Percentiles rank a stretch among this genome's conserved stretches.
These are phyloP conservation scores for Ambastaia sidthimunki DNA, from an alignment of 2,797 vertebrate genomes.

Conservation along the genomic window DNA sequence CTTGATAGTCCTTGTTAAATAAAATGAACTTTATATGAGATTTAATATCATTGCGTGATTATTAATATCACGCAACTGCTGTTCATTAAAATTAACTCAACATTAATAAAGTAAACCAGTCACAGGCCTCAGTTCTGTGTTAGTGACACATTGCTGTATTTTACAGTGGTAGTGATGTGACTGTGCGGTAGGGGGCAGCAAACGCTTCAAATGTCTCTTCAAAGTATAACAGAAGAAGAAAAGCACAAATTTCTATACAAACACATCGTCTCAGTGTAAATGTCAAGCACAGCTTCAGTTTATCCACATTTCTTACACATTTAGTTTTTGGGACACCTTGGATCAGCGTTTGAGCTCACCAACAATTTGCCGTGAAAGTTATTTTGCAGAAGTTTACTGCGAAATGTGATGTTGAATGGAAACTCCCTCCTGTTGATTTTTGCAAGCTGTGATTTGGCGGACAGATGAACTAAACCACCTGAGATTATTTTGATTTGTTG, in stretches of 20 bases:
- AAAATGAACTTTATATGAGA: too few relatives aligned
- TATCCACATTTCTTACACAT: not conserved
- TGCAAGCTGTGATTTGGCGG: not conserved
- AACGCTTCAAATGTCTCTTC: not conserved
- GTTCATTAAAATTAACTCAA: too few relatives aligned
- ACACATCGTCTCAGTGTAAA: slow-evolving; percentile 53
- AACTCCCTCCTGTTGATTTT: slow-evolving; percentile 41
- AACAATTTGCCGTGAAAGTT: slow-evolving; percentile 16
- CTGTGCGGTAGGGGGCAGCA: slow-evolving; percentile 4
- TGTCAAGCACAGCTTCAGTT: not conserved
- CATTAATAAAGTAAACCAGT: too few relatives aligned
- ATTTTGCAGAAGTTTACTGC: slow-evolving; percentile 39
- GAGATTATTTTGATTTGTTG: not conserved
- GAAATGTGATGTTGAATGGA: slow-evolving; percentile 52
- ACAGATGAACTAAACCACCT: slow-evolving; percentile 32
- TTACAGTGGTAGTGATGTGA: not conserved
- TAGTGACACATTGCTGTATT: not conserved
- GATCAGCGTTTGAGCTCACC: not conserved
- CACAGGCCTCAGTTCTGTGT: too few relatives aligned
- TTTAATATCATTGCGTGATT: too few relatives aligned
- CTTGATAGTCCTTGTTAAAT: too few relatives aligned
- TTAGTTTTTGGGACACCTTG: not conserved
- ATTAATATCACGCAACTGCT: too few relatives aligned
- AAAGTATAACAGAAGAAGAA: slow-evolving; percentile 21
- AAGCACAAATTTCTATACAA: not conserved